These are phyloP conservation scores for Alexandromys fortis DNA, from an alignment of 2,113 vertebrate genomes.

Conservation along the genomic window DNA sequence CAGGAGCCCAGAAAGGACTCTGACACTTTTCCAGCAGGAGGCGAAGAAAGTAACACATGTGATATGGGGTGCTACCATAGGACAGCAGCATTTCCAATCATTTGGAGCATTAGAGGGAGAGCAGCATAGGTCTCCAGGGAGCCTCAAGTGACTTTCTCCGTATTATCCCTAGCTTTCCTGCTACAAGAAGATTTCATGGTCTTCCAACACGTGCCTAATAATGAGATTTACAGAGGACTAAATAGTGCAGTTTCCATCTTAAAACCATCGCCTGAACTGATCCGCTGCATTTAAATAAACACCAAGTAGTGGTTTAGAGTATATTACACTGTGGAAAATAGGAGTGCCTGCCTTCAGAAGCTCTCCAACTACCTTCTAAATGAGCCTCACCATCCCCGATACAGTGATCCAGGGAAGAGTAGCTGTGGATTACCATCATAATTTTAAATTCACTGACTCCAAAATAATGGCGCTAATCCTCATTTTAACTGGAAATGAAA, in stretches of 20 bases:
- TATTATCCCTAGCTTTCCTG: not conserved
- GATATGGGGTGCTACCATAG: not conserved
- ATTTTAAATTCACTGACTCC: slow-evolving; percentile 51
- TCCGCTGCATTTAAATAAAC: slow-evolving; percentile 34
- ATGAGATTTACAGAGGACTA: not conserved
- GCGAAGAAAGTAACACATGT: not conserved
- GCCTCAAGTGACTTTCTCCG: not conserved
- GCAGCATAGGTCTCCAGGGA: not conserved
- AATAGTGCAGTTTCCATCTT: slow-evolving; percentile 20
- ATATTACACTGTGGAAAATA: not conserved
- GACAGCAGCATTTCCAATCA: not conserved
- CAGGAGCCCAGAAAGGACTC: not conserved
- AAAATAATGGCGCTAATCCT: not conserved
- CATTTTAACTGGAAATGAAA: slow-evolving; percentile 42
- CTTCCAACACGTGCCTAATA: not conserved
- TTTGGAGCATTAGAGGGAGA: not conserved
- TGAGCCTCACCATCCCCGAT: not conserved
- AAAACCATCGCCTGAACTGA: slow-evolving; percentile 21
- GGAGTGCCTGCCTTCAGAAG: not conserved
- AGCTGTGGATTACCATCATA: not conserved
- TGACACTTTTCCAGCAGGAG: not conserved
- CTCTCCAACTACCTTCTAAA: slow-evolving; percentile 47
- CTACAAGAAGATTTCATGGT: not conserved
- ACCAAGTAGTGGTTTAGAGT: slow-evolving; percentile 13
- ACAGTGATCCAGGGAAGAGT: not conserved